Evolutionary conservation across 2,797 vertebrate species (phyloP), one percentile per base, ranked within the genome.

Genomic region (Adelosebastes latens): DNA sequence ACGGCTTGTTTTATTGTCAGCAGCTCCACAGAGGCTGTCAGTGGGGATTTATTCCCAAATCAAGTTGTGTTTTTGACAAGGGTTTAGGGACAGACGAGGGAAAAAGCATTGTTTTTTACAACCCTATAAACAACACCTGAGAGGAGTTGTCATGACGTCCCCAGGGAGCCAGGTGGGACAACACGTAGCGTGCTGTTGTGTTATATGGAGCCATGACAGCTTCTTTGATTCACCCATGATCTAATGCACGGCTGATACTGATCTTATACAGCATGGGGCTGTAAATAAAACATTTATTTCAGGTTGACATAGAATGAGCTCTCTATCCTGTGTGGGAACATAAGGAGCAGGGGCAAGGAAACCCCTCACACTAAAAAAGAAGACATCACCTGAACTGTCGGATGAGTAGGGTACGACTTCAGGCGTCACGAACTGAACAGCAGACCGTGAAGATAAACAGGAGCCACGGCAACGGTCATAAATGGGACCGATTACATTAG

Each of bases 371-470:
- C 20, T 49, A 18, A 58, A 42, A 18, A 74, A 58, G 34, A 18
- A 74, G 62, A 66, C 10, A 72, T 60, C 32, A 55, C 53, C 46
- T 56, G 27, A 49, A 56, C 63, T 31, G 77, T 14, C 36, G 72
- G 68, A 87, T 74, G 72, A 80, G 60, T 8, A 49, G 46, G 24
- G 62, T 42, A 55, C 22, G 32, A 73, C 61, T 81, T 72, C 68
- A 83, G 72, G 86, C 82, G 36, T 67, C 83, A 73, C 59, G 66
- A 72, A 60, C 27, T 32, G 85, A 71, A 87, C 88, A 88, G 81
- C 66, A 86, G 91, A 91, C 88, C 83, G 58, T 90, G 90, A 92
- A 89, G 86, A 91, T 86, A 90, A 87, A 92, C 84, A 75, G 86
- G 58, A 86, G 88, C 84, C 49, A 1, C 80, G n/a, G 77, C 75